Evolutionary conservation across 2,113 vertebrate genomes (phyloP).

Genomic region (Chionodraco myersi): DNA sequence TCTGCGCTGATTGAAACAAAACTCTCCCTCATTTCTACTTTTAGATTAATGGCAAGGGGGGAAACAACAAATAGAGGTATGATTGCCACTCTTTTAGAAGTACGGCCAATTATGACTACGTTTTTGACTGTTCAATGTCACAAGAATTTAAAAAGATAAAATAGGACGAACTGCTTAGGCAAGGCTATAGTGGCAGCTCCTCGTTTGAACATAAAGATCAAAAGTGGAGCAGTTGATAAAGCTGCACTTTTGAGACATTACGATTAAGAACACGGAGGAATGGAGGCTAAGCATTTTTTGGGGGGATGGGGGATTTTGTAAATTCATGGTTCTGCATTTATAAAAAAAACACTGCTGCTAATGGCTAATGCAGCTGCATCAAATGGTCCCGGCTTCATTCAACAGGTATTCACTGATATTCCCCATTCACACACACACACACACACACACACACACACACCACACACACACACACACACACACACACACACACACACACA

Average conservation of each 20-base stretch:
- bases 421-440: constrained; percentile 7
- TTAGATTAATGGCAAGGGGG: neutral
- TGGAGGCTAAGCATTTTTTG: no score
- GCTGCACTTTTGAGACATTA: neutral
- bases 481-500: neutral
- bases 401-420: constrained; percentile 48
- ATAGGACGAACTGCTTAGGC: no score
- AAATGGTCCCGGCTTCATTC: constrained; percentile 40
- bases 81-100: neutral
- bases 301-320: no score
- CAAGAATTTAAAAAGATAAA: neutral
- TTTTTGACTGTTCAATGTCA: no score
- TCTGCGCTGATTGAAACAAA: neutral
- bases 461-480: constrained; percentile 13
- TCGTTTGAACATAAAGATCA: neutral
- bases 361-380: constrained; percentile 28
- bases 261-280: neutral
- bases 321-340: neutral
- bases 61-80: neutral
- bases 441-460: constrained; percentile 15
- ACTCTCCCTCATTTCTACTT: neutral
- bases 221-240: neutral
- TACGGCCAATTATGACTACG: neutral
- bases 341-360: constrained; percentile 1
- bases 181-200: neutral